Conservation (phyloP, 2,797 vertebrate species). For the Otolemur crassicaudatus region DNA sequence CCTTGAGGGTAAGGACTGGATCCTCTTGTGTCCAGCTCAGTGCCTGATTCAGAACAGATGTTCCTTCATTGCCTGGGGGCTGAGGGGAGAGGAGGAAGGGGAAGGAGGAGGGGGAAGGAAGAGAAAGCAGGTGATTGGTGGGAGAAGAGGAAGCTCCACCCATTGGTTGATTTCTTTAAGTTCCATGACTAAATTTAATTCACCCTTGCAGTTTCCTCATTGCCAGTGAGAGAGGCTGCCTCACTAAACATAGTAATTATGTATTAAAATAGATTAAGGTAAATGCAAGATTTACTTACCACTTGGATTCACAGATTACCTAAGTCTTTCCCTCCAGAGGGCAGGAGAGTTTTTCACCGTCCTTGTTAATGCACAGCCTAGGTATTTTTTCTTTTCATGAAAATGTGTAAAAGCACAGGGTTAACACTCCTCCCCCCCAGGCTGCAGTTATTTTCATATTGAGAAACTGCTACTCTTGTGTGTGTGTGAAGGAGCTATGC, state of each 20-base stretch:
- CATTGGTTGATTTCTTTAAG: background rate
- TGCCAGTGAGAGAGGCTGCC: background rate
- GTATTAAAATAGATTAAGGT: background rate
- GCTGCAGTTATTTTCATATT: background rate
- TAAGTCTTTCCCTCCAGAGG: background rate
- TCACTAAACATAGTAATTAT: background rate
- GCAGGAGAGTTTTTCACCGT: background rate
- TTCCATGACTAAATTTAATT: background rate
- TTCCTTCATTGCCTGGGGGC: no score
- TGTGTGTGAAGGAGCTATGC: background rate
- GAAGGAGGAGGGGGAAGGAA: no score
- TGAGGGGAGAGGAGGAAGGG: no score
- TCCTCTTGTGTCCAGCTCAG: fast-evolving
- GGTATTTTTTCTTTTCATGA: background rate
- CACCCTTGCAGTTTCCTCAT: background rate
- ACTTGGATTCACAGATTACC: background rate
- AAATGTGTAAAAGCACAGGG: background rate
- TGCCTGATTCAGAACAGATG: background rate
- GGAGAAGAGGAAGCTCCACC: background rate
- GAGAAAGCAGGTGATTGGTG: background rate
- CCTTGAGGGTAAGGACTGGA: no score
- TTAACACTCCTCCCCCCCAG: background rate
- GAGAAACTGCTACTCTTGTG: background rate
- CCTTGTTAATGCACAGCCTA: background rate
- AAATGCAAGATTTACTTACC: background rate